phyloP scores from a whole-genome alignment of 2,113 vertebrate species.

The mouse (Mus musculus) region DNA sequence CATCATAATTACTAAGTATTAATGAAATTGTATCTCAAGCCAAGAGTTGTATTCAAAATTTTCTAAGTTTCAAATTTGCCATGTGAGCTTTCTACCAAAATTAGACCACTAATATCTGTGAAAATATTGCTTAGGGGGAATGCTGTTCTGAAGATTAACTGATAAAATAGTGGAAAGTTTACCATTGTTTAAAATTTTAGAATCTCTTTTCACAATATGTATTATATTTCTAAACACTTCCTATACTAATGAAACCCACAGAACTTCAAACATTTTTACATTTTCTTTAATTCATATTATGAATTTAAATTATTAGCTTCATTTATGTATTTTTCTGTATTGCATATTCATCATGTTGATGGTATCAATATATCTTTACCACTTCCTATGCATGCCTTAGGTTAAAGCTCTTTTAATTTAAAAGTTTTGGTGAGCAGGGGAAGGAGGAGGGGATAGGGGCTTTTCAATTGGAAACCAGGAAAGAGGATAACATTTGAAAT shows the following conservation, averaged over 20 bases:
- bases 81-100: not conserved
- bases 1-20: not conserved
- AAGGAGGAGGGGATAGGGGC: no score
- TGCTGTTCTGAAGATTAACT: rapidly evolving
- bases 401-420: not conserved
- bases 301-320: not conserved
- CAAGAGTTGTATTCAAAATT: not conserved
- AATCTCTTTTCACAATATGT: not conserved
- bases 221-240: not conserved
- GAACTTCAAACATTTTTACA: not conserved
- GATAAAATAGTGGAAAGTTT: not conserved
- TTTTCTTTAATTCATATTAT: not conserved
- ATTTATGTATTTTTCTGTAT: not conserved
- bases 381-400: not conserved
- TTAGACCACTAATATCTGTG: not conserved
- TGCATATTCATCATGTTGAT: not conserved
- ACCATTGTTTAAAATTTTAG: not conserved
- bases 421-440: not conserved
- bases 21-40: not conserved
- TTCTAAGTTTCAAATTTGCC: not conserved
- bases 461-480: no score
- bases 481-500: no score
- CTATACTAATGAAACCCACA: not conserved
- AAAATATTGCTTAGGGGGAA: not conserved
- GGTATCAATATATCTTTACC: not conserved